Conservation (phyloP, 2,113 vertebrate genomes). For the Myrmecophaga tridactyla region DNA sequence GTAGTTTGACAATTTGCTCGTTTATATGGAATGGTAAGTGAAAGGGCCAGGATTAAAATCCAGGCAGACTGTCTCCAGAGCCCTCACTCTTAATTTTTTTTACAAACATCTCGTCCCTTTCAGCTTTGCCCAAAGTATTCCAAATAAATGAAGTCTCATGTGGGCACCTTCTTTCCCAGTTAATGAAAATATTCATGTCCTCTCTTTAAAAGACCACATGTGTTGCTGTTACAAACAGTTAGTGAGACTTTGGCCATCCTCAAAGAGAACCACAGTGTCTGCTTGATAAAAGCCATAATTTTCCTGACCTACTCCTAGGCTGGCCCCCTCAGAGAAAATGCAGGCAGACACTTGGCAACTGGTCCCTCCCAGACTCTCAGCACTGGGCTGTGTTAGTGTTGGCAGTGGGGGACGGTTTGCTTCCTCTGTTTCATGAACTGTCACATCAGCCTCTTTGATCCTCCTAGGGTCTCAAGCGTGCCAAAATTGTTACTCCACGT, state of each 20-base stretch:
- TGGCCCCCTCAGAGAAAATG: constrained; percentile 64
- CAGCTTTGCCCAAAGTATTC: neutral
- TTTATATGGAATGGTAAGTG: neutral
- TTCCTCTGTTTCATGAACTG: constrained; percentile 78
- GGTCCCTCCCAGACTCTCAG: constrained; percentile 34
- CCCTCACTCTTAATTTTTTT: constrained; percentile 30
- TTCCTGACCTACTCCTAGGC: constrained; percentile 56
- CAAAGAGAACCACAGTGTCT: constrained; percentile 60
- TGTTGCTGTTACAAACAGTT: constrained; percentile 27
- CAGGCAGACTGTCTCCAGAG: constrained; percentile 17
- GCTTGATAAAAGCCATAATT: constrained; percentile 64
- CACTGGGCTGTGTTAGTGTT: constrained; percentile 76
- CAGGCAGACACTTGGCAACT: constrained; percentile 80
- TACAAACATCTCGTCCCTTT: neutral
- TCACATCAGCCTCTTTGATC: constrained; percentile 80
- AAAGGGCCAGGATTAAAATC: neutral
- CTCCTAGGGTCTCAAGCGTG: constrained; percentile 66
- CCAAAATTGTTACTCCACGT: constrained; percentile 71
- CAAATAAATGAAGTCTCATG: constrained; percentile 15
- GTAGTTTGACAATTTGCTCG: neutral
- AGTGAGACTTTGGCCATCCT: constrained; percentile 59
- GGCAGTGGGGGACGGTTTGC: constrained; percentile 70
- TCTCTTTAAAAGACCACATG: constrained; percentile 57
- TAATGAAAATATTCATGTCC: constrained; percentile 36
- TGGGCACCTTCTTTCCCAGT: neutral